Evolutionary conservation across 2,888 invertebrate species (phyloP).

Genomic region (Pterostichus niger): DNA sequence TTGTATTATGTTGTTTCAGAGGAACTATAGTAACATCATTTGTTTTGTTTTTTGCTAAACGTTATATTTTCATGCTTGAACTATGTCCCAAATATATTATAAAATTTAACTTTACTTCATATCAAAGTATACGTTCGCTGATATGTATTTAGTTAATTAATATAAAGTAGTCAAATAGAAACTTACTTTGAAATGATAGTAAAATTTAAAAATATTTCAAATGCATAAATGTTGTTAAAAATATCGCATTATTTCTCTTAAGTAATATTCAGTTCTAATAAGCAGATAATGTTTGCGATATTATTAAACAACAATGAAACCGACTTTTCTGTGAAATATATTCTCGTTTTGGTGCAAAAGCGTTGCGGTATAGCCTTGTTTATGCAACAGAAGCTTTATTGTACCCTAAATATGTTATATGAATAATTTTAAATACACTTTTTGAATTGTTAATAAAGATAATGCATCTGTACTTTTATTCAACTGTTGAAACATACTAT

Average conservation of each 20-base stretch:
- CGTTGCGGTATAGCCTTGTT: conserved; percentile 39
- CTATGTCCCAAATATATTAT: conserved; percentile 13
- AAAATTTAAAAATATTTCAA: conserved; percentile 5
- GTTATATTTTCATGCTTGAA: conserved; percentile 2
- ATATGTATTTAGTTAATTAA: neutral
- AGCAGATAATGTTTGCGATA: conserved; percentile 1
- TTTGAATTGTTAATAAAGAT: too few relatives aligned
- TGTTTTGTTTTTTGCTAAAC: neutral
- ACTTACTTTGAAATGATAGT: conserved; percentile 32
- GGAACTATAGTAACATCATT: conserved; percentile 35
- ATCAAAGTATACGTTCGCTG: neutral
- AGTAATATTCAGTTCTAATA: neutral
- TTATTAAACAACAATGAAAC: conserved; percentile 13
- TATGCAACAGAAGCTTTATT: conserved; percentile 36
- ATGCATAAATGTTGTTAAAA: neutral
- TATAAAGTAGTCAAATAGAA: neutral
- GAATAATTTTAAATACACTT: too few relatives aligned
- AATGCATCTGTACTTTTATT: too few relatives aligned
- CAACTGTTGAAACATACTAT: too few relatives aligned
- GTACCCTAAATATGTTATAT: neutral
- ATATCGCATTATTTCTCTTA: too few relatives aligned
- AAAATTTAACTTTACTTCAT: conserved; percentile 20
- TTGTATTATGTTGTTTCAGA: neutral
- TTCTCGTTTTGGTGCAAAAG: conserved; percentile 49
- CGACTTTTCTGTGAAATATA: neutral